A percentile compares a stretch with the other conserved stretches of the same genome.
phyloP scores from a whole-genome alignment of 2,888 invertebrate genomes.

The Phaonia tiefii region DNA sequence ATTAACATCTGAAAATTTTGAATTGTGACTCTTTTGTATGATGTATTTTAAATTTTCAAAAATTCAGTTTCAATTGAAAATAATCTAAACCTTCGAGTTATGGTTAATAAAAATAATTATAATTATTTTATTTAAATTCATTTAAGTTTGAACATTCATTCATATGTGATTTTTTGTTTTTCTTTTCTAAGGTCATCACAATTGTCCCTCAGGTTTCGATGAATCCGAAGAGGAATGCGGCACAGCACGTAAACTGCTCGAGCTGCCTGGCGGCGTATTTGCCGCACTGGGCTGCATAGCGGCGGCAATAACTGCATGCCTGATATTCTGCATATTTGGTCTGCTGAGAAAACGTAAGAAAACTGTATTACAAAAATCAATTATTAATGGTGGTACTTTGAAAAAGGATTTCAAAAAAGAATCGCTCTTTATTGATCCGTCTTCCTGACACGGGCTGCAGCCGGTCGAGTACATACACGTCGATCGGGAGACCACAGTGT shows the following conservation, averaged over 20 bases:
- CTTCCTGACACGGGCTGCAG: conserved; percentile 94
- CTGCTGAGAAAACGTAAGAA: conserved; percentile 83
- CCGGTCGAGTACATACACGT: conserved; percentile 96
- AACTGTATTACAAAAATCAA: conserved; percentile 82
- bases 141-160: too few relatives aligned
- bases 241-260: conserved; percentile 81
- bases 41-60: too few relatives aligned
- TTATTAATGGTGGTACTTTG: conserved; percentile 80
- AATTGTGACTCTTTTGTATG: too few relatives aligned
- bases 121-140: too few relatives aligned
- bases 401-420: conserved; percentile 84
- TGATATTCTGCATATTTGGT: conserved; percentile 83
- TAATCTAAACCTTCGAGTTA: too few relatives aligned
- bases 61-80: too few relatives aligned
- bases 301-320: conserved; percentile 82
- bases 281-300: conserved; percentile 83
- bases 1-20: too few relatives aligned
- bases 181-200: conserved; percentile 80
- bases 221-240: conserved; percentile 87
- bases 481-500: conserved; percentile 96
- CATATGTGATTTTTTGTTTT: too few relatives aligned
- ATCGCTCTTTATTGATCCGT: conserved; percentile 81
- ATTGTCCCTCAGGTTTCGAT: conserved; percentile 86
- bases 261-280: conserved; percentile 82
- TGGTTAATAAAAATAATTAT: too few relatives aligned